phyloP scores from a whole-genome alignment of 2,888 invertebrate species.

The Melanotus villosus region DNA sequence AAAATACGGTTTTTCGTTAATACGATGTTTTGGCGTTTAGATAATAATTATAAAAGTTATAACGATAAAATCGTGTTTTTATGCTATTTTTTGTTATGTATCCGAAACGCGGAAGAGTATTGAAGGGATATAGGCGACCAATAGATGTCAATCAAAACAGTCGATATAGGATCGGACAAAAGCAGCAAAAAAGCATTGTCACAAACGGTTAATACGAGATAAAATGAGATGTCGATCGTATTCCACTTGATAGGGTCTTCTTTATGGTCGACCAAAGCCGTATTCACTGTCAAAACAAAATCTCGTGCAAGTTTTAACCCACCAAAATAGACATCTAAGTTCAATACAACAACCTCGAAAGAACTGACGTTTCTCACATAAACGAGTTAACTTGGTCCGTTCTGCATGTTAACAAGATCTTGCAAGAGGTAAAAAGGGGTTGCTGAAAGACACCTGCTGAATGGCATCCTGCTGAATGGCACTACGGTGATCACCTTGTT shows the following conservation, averaged over 20 bases:
- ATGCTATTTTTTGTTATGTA: too few relatives aligned
- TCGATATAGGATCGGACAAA: neutral
- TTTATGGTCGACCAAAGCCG: constrained; percentile 5
- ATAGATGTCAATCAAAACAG: too few relatives aligned
- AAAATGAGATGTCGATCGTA: neutral
- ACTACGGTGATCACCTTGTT: too few relatives aligned
- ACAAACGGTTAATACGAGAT: neutral
- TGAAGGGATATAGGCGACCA: too few relatives aligned
- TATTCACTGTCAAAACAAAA: neutral
- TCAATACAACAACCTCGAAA: neutral
- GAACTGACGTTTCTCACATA: neutral
- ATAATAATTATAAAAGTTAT: too few relatives aligned
- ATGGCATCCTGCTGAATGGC: too few relatives aligned
- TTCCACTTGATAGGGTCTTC: neutral
- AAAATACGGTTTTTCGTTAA: too few relatives aligned
- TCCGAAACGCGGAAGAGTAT: too few relatives aligned
- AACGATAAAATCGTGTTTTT: too few relatives aligned
- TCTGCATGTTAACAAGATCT: neutral
- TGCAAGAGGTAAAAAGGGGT: neutral
- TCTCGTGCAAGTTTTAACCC: too few relatives aligned
- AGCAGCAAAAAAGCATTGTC: neutral
- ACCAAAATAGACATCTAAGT: neutral
- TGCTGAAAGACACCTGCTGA: too few relatives aligned
- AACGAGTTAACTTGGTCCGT: neutral
- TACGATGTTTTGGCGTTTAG: too few relatives aligned